These are phyloP conservation scores for Irena cyanogastra DNA, from an alignment of 2,113 vertebrate species.

Conservation along the genomic window DNA sequence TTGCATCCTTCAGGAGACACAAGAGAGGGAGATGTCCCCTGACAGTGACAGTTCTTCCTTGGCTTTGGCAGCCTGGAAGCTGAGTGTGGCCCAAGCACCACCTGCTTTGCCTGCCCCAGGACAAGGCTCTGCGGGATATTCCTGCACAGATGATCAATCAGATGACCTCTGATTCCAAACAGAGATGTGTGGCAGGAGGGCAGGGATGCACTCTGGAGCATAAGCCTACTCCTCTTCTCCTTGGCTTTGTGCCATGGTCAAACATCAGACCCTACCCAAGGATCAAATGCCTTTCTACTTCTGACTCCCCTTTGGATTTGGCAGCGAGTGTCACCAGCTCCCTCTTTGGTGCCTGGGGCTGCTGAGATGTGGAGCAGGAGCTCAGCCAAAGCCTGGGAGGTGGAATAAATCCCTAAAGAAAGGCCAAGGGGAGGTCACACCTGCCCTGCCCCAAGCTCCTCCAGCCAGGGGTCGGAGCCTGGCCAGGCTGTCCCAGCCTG, in stretches of 20 bases:
- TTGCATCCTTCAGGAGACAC: not conserved
- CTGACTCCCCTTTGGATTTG: not conserved
- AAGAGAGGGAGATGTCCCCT: not conserved
- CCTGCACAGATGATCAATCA: not conserved
- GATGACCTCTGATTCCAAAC: not conserved
- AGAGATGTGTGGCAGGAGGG: not conserved
- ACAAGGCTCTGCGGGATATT: not conserved
- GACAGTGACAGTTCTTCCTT: not conserved
- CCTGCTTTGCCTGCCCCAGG: not conserved
- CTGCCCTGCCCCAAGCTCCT: not conserved
- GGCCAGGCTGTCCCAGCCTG: not conserved
- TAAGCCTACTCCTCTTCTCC: not conserved
- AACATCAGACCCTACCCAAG: not conserved
- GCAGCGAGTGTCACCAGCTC: not conserved
- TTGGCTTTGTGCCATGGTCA: not conserved
- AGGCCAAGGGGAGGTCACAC: not conserved
- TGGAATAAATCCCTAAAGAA: not conserved
- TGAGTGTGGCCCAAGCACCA: not conserved
- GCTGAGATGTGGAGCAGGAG: not conserved
- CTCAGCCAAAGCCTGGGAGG: not conserved
- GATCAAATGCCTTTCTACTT: not conserved
- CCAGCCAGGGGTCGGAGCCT: rapidly evolving
- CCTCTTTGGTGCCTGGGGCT: rapidly evolving
- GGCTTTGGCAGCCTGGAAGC: not conserved
- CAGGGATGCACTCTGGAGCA: not conserved